A percentile compares a stretch with the other conserved stretches of the same genome.
These are phyloP conservation scores for Sipha flava DNA, from an alignment of 1,140 invertebrate species.

Conservation along the genomic window DNA sequence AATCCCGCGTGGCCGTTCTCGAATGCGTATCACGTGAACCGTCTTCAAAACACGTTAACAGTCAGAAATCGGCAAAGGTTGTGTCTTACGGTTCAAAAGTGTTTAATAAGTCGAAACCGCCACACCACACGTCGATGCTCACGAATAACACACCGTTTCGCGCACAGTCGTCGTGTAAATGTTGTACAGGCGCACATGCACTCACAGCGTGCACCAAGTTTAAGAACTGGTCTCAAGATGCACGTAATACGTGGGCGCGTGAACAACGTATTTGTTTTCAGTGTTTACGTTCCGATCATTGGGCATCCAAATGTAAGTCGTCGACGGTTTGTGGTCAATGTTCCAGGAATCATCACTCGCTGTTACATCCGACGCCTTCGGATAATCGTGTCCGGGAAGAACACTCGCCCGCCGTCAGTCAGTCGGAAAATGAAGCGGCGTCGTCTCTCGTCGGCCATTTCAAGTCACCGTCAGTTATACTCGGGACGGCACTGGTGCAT, in stretches of 20 bases:
- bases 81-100: neutral
- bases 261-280: neutral
- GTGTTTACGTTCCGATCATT: neutral
- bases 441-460: neutral
- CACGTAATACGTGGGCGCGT: neutral
- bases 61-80: neutral
- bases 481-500: neutral
- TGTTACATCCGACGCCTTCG: neutral
- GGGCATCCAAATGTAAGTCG: neutral
- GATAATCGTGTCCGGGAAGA: too few relatives aligned
- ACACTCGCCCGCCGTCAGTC: neutral
- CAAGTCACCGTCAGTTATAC: neutral
- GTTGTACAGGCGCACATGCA: neutral
- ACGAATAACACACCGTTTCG: neutral
- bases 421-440: neutral
- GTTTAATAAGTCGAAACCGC: too few relatives aligned
- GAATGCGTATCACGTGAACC: neutral
- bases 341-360: neutral
- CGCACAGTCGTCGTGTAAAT: neutral
- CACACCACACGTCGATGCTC: neutral
- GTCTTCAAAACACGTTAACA: neutral
- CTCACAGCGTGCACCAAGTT: neutral
- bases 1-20: neutral
- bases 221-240: neutral
- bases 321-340: neutral